These are phyloP conservation scores for Speoplatyrhinus poulsoni DNA, from an alignment of 2,113 vertebrate species.

Conservation along the genomic window DNA sequence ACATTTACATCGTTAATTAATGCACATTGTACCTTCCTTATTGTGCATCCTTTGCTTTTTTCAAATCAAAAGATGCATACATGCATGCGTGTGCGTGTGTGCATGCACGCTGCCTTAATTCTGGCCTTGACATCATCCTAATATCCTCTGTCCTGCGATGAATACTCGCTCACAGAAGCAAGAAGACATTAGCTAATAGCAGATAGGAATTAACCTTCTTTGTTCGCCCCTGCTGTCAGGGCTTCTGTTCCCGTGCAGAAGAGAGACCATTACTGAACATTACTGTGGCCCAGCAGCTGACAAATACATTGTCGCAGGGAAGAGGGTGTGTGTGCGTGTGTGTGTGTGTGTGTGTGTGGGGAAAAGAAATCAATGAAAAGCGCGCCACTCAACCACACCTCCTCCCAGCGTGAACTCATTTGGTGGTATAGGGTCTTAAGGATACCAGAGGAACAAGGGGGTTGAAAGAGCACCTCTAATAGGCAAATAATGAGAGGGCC, in stretches of 20 bases:
- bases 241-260: constrained; percentile 22
- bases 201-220: constrained; percentile 44
- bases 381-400: constrained; percentile 18
- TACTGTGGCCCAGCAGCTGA: constrained; percentile 18
- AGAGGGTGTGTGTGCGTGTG: background rate
- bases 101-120: background rate
- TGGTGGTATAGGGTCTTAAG: constrained; percentile 23
- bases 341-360: constrained; percentile 1
- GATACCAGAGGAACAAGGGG: constrained; percentile 14
- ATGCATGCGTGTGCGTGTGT: constrained; percentile 13
- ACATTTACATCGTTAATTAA: too few species aligned
- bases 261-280: constrained; percentile 13
- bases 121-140: too few species aligned
- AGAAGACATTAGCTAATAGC: constrained; percentile 36
- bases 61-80: too few species aligned
- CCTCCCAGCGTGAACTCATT: constrained; percentile 24
- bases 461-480: constrained; percentile 42
- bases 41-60: too few species aligned
- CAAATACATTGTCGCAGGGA: background rate
- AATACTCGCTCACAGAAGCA: constrained; percentile 4
- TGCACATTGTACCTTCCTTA: too few species aligned
- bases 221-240: constrained; percentile 20
- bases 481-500: constrained; percentile 60
- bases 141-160: too few species aligned
- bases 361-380: constrained; percentile 1